A percentile compares a stretch with the other conserved stretches of the same genome.
phyloP scores from a whole-genome alignment of 2,797 vertebrate genomes.

The Centroberyx gerrardi region DNA sequence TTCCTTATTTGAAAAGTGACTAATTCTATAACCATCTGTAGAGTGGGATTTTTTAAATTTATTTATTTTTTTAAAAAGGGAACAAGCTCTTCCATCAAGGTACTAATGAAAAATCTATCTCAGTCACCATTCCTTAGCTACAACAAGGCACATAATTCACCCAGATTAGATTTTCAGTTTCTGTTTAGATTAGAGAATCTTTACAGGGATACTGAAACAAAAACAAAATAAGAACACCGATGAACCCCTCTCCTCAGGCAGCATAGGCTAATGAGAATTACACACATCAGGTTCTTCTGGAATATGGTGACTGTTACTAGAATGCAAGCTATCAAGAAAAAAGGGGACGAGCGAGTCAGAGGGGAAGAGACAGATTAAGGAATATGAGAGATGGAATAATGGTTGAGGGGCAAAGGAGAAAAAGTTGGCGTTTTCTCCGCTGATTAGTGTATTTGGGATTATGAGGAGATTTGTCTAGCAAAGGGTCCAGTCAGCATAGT shows the following conservation, averaged over 20 bases:
- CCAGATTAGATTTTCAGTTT: neutral
- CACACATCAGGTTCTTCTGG: neutral
- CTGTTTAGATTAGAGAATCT: neutral
- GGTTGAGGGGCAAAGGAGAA: slow-evolving; percentile 45
- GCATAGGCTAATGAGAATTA: neutral
- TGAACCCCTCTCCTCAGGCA: no score
- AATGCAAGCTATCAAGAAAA: neutral
- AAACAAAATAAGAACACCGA: neutral
- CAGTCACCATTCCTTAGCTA: no score
- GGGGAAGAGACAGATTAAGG: slow-evolving; percentile 32
- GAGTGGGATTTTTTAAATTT: no score
- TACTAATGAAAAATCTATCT: no score
- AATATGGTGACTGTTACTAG: no score
- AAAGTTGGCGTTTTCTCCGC: slow-evolving; percentile 63
- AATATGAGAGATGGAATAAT: slow-evolving; percentile 56
- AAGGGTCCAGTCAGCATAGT: slow-evolving; percentile 64
- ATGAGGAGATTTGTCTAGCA: slow-evolving; percentile 69
- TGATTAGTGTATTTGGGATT: slow-evolving; percentile 65
- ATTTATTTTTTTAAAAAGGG: no score
- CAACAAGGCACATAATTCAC: no score
- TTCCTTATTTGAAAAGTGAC: no score
- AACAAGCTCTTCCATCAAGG: no score
- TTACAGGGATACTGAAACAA: no score
- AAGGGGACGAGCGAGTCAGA: neutral
- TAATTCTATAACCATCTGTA: no score